Conservation (phyloP, 1,140 invertebrate genomes). For the Atta colombica region DNA sequence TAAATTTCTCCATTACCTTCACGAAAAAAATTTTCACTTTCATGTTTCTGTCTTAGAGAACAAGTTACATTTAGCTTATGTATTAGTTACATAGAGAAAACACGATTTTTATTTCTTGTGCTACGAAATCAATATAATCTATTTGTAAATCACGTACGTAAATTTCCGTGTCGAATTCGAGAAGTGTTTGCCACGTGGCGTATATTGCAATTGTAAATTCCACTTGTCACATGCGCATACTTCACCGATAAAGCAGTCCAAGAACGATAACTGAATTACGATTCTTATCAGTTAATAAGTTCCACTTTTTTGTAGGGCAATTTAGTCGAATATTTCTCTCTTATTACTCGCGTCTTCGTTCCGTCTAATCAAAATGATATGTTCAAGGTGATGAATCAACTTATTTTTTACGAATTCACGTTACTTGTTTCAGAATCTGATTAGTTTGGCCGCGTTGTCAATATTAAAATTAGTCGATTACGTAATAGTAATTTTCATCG, state of each 20-base stretch:
- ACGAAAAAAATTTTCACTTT: too few relatives aligned
- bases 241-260: conserved; percentile 16
- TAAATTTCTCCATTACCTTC: too few relatives aligned
- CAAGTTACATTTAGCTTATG: not conserved
- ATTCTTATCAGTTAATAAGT: conserved; percentile 35
- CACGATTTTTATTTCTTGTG: not conserved
- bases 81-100: not conserved
- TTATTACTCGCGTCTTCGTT: conserved; percentile 5
- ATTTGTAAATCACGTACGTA: not conserved
- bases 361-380: conserved; percentile 22
- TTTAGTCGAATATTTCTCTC: conserved; percentile 28
- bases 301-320: not conserved
- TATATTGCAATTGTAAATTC: not conserved
- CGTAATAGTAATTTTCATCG: conserved; percentile 1
- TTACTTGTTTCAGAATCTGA: not conserved
- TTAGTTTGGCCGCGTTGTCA: not conserved
- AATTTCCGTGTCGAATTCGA: not conserved
- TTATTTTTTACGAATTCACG: not conserved
- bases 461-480: conserved; percentile 24
- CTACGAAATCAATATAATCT: not conserved
- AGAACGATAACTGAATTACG: conserved; percentile 8
- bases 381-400: conserved; percentile 34
- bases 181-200: not conserved
- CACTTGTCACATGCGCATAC: not conserved
- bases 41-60: too few relatives aligned